Base-by-base conservation (phyloP, 2,888 invertebrate genomes). In the Ischnus inquisitorius region DNA sequence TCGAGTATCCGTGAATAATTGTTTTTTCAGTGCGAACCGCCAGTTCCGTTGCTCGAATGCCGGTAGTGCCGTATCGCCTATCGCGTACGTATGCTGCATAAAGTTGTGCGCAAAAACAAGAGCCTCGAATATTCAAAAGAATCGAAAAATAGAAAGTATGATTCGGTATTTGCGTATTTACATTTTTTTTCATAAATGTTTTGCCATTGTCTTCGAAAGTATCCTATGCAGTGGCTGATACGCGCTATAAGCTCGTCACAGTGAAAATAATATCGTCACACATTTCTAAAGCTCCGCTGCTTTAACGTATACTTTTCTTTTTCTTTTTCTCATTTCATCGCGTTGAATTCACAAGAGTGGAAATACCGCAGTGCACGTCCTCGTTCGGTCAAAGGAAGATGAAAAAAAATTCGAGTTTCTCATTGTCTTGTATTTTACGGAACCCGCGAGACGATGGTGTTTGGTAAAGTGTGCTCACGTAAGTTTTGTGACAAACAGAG, bases 91-190 rank as follows among this genome's bases (percentile, higher is more conserved):
- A 67, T 77, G 79, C 79, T 91, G 91, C 91, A 90, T 86, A 89
- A 89, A 89, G 87, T 87, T 88, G 83, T 87, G 91, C 90, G 91
- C 91, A 90, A 89, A n/a, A 90, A 72, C 76, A 83, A 88, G 88
- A 90, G 88, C 87, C 88, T 88, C 87, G 85, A 89, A 87, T 67
- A 28, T 28, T 12, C 14, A 80, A 85, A 85, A 88, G 86, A 87
- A 83, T 86, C 84, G n/a, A 60, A 76, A 60, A 80, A 25, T 77
- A 12, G 80, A 65, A 75, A n/a, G 54, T 34, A 79, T 80, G 72
- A 69, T 84, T 83, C 67, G 83, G 85, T 84, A 85, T 87, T 89
- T 57, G 57, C 28, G 57, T 54, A 22, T 22, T 19, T 19, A 54
- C 22, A 28, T 25, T 57, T 57, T n/a, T 57, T n/a, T 2, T 57